Evolutionary conservation across 2,113 vertebrate genomes (phyloP).

Genomic region (Thomomys bottae): DNA sequence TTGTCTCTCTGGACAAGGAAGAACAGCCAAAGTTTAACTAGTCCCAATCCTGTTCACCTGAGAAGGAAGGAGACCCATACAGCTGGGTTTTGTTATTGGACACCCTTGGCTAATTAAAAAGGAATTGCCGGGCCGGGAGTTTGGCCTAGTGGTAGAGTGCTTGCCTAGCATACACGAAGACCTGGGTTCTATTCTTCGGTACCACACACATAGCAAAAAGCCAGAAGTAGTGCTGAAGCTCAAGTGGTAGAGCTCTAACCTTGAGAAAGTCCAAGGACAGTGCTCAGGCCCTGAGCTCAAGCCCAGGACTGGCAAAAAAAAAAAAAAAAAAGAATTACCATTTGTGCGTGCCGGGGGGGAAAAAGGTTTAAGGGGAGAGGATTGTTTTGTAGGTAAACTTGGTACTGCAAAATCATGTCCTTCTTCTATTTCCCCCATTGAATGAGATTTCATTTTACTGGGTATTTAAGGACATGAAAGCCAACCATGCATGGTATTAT

Average conservation of each 20-base stretch:
- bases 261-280: too few species aligned
- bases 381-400: background rate
- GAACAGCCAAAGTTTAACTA: constrained; percentile 15
- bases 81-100: background rate
- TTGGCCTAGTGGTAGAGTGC: too few species aligned
- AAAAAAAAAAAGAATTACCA: constrained; percentile 16
- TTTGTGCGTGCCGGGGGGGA: background rate
- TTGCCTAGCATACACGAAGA: too few species aligned
- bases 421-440: background rate
- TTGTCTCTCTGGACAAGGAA: constrained; percentile 12
- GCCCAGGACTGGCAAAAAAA: too few species aligned
- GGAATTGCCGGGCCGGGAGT: too few species aligned
- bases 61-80: background rate
- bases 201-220: too few species aligned
- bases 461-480: background rate
- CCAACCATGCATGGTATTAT: background rate
- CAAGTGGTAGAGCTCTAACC: too few species aligned
- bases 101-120: constrained; percentile 34
- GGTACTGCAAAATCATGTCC: background rate
- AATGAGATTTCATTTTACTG: background rate
- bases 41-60: constrained; percentile 24
- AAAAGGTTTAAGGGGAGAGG: background rate
- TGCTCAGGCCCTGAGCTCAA: too few species aligned
- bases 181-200: too few species aligned
- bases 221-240: too few species aligned